Evolutionary conservation across 2,113 vertebrate genomes (phyloP), one percentile per base, ranked within the genome.

Genomic region (Cinclus mexicanus): DNA sequence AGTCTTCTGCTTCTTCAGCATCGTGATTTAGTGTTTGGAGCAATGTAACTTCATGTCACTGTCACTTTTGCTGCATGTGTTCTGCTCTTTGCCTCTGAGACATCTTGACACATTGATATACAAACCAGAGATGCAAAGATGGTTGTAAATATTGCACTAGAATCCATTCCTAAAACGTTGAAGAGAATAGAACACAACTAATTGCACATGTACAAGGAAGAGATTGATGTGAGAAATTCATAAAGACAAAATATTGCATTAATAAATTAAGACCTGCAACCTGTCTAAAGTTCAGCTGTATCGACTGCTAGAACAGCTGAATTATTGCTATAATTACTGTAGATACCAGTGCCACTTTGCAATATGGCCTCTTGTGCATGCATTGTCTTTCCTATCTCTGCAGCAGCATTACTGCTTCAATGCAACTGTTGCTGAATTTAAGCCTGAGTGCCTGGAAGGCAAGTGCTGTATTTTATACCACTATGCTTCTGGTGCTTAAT

Each of bases 1-100:
- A 93, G 90, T 93, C 90, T 91, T 84, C 89, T 5, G 20, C 72
- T 96, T 94, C 70, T 83, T 88, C 65, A 86, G 92, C 72, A 88
- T 77, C 90, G 29, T 90, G 82, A 93, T 97, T 97, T 96, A 96
- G 82, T 92, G 57, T 44, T 67, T 56, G 90, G 72, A 90, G 92
- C 47, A 2, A 84, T 78, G 86, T 74, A 93, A 94, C 72, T 94
- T 85, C 90, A 57, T 71, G 87, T 96, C 83, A 94, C 94, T 96
- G 94, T 97, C 95, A 94, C 92, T 94, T 96, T 77, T 18, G 28
- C 41, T 72, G 53, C 63, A 71, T 35, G 61, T 78, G 64, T 95
- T 95, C 96, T 95, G 87, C 96, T 94, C 89, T 91, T 94, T 96
- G 94, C 89, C 95, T 95, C 67, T 81, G 91, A 94, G 88, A 97